phyloP scores from a whole-genome alignment of 2,797 vertebrate species.

The Pelodytes ibericus region DNA sequence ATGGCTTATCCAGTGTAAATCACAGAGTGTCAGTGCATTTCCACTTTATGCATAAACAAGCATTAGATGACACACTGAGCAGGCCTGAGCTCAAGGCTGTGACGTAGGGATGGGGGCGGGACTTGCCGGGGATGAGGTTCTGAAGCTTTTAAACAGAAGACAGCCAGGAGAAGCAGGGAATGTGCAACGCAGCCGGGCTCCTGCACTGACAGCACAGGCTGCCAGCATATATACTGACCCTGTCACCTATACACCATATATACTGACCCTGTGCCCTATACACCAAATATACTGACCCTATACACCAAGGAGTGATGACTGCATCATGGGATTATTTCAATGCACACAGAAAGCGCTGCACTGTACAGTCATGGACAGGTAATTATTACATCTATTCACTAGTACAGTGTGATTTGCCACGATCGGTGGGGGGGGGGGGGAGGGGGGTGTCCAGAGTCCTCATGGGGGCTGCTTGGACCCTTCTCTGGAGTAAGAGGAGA shows the following conservation, averaged over 20 bases:
- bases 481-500: too few species aligned
- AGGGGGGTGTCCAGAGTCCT: too few species aligned
- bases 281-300: background rate
- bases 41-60: background rate
- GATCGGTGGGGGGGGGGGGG: too few species aligned
- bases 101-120: slow-evolving; percentile 5
- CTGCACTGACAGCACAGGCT: background rate
- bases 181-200: background rate
- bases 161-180: slow-evolving; percentile 11
- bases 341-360: background rate
- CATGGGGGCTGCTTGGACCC: too few species aligned
- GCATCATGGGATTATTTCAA: background rate
- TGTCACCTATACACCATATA: background rate
- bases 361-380: slow-evolving; percentile 24
- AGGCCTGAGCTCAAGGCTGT: background rate
- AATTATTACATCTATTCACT: too few species aligned
- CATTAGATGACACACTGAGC: background rate
- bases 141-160: slow-evolving; percentile 23
- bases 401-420: too few species aligned
- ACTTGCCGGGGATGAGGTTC: background rate
- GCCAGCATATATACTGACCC: background rate
- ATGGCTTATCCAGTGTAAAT: background rate
- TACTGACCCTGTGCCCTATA: background rate
- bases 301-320: background rate
- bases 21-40: slow-evolving; percentile 11